Evolutionary conservation across 2,113 vertebrate species (phyloP), one percentile per base, ranked within the genome.

Genomic region (Percopsis transmontana): DNA sequence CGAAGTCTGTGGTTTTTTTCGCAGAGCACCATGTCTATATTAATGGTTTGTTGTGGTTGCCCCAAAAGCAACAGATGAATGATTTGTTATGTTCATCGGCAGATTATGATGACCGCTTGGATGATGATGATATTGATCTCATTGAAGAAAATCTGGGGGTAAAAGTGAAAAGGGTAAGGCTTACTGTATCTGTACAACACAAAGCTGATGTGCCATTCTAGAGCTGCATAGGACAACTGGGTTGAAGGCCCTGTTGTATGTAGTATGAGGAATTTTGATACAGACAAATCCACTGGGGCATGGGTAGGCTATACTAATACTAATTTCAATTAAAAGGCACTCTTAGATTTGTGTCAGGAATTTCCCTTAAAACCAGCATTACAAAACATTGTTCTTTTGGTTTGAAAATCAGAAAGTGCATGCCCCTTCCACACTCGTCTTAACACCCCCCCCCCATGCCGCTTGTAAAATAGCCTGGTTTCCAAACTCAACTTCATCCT

Each of bases 121-220:
- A 96, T 63, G 95, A 96, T 69, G 95, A 96, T 58, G 95, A 96
- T 86, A 94, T 96, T 70, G 95, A 95, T 74, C 94, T 96, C 67
- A 96, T 96, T 80, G 95, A 96, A 74, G 95, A 96, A 83, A 96
- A 96, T 81, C 84, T 96, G 91, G 95, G 95, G 0, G 95, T 96
- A 55, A 96, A 96, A 95, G 93, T 96, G 68, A 96, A 95, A 83
- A 91, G 95, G 65, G 65, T 67, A 65, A 90, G 92, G 64, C 11
- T 8, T 20, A 3, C 1, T n/a, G 9, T 23, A 19, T 50, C 7
- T 18, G n/a, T n/a, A 50, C 8, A 18, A 50, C 47, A n/a, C 3
- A 41, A 41, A 41, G 40, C 5, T 5, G 27, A 7, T 33, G 27
- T 7, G 5, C 1, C 27, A 33, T 7, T 33, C 27, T 6, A 33